phyloP scores from a whole-genome alignment of 2,888 invertebrate genomes.

The Seira sanloemensis region DNA sequence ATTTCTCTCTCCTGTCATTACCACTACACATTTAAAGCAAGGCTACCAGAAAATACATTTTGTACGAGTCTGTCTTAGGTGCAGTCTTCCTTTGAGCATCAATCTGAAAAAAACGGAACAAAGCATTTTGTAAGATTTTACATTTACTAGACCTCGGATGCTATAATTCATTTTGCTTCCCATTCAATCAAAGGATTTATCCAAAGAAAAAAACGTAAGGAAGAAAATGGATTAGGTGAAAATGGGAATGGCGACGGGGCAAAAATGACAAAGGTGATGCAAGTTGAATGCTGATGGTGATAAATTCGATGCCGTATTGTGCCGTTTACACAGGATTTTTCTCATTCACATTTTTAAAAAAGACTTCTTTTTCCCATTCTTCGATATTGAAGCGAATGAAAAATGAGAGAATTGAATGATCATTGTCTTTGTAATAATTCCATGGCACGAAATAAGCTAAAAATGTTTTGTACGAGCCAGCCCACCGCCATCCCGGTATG shows the following conservation, averaged over 20 bases:
- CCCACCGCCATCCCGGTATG: not conserved
- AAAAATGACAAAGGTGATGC: not conserved
- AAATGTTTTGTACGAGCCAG: not conserved
- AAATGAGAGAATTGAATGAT: conserved; percentile 1
- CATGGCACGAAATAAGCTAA: not conserved
- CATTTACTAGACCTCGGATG: no score
- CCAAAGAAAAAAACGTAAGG: no score
- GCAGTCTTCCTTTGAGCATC: conserved; percentile 72
- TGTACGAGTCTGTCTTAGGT: conserved; percentile 81
- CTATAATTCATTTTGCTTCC: not conserved
- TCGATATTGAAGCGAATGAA: no score
- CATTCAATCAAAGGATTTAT: not conserved
- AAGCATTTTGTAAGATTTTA: not conserved
- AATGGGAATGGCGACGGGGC: not conserved
- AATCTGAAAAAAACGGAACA: conserved; percentile 57
- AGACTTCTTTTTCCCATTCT: no score
- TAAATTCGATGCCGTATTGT: no score
- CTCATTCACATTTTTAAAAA: no score
- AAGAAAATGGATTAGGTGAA: not conserved
- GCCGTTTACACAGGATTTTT: no score
- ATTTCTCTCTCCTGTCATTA: conserved; percentile 5
- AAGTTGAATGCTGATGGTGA: not conserved
- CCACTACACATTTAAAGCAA: not conserved
- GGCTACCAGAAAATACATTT: conserved; percentile 87
- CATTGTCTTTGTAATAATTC: not conserved